Evolutionary conservation across 92 coral and sea anemone species (phyloP).

Genomic region (Actinostola sp.): DNA sequence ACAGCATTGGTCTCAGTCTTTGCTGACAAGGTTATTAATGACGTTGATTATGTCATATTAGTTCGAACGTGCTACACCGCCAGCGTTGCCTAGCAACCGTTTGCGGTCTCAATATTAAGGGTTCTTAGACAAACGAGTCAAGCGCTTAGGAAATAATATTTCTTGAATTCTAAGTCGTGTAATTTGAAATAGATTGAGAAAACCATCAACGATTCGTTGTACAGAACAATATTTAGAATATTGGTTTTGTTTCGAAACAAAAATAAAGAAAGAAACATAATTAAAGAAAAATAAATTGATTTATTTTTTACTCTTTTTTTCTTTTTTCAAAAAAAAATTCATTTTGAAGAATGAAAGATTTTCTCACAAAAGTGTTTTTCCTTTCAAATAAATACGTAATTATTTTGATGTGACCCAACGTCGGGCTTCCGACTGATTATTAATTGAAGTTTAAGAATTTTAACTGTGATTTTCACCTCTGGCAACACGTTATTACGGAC

Average conservation of each 20-base stretch:
- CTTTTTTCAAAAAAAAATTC: background rate
- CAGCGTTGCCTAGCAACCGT: slow-evolving; percentile 4
- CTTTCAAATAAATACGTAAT: no score
- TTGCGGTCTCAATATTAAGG: background rate
- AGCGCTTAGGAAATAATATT: background rate
- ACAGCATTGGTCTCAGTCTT: background rate
- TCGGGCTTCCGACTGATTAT: slow-evolving; percentile 1
- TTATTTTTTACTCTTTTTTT: no score
- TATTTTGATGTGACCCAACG: background rate
- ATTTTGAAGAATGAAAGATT: no score
- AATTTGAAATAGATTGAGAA: no score
- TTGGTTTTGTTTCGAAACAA: no score
- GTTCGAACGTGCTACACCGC: background rate
- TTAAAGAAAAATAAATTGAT: no score
- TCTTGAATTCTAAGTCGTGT: no score
- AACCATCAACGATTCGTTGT: no score
- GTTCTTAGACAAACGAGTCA: background rate
- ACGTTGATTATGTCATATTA: background rate
- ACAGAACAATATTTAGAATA: no score
- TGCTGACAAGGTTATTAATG: background rate
- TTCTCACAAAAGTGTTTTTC: no score
- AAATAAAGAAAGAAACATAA: no score
- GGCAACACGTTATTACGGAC: background rate
- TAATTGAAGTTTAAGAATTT: slow-evolving; percentile 4
- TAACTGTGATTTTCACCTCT: background rate